Percentiles rank a stretch among this genome's conserved stretches.
Evolutionary conservation across 2,797 vertebrate genomes (phyloP).

Genomic region (Chrysocyon brachyurus): DNA sequence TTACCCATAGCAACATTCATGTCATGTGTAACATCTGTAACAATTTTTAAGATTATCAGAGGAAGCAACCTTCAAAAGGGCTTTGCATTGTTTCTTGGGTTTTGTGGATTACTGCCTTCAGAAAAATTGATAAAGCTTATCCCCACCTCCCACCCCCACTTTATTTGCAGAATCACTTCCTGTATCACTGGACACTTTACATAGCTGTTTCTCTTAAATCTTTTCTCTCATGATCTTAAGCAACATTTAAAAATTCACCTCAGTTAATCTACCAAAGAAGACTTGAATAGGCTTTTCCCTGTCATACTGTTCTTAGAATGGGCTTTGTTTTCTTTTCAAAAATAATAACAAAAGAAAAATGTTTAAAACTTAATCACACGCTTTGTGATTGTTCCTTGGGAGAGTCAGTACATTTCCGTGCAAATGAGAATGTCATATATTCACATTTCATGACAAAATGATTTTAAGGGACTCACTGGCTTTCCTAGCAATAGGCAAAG

Average conservation of each 20-base stretch:
- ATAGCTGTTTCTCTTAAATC: neutral
- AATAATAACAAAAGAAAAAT: conserved; percentile 43
- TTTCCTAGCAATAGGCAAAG: neutral
- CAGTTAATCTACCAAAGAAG: neutral
- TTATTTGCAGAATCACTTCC: neutral
- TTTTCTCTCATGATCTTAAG: neutral
- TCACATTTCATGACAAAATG: conserved; percentile 10
- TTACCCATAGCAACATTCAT: neutral
- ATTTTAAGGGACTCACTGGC: neutral
- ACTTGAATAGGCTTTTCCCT: neutral
- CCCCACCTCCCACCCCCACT: too few species aligned
- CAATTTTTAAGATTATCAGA: neutral
- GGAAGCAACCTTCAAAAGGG: neutral
- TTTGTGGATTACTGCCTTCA: neutral
- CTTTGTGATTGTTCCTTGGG: neutral
- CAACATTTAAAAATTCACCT: neutral
- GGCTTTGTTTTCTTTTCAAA: conserved; percentile 42
- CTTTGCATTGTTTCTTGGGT: neutral
- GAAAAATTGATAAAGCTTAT: neutral
- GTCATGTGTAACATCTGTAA: neutral
- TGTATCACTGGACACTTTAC: neutral
- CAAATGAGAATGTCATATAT: neutral
- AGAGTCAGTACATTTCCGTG: conserved; percentile 28
- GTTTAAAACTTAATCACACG: neutral
- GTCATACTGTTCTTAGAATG: neutral